A percentile compares a stretch with the other conserved stretches of the same genome.
These are phyloP conservation scores for Mythimna pallens DNA, from an alignment of 2,888 invertebrate species.

Conservation along the genomic window DNA sequence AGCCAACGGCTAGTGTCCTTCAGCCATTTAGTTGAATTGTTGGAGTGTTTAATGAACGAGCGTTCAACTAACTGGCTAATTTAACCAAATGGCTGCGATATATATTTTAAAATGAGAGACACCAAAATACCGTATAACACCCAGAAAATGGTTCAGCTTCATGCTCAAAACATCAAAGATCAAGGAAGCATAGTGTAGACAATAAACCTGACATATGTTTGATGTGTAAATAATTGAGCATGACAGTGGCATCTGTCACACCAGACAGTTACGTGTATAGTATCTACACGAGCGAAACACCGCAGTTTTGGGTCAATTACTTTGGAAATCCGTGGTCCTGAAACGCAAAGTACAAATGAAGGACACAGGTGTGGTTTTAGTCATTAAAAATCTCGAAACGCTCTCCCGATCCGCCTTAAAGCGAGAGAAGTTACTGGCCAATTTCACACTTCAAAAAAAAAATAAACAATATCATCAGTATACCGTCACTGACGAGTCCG, in stretches of 20 bases:
- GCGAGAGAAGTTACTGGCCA: not conserved
- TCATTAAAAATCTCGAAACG: too few species aligned
- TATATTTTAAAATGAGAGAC: too few species aligned
- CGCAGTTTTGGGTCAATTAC: conserved; percentile 22
- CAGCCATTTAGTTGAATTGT: too few species aligned
- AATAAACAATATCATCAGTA: not conserved
- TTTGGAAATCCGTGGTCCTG: not conserved
- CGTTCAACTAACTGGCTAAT: too few species aligned
- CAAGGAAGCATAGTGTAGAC: conserved; percentile 25
- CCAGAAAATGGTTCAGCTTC: not conserved
- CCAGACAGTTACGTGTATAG: conserved; percentile 9
- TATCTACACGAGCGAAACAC: conserved; percentile 11
- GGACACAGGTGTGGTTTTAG: too few species aligned
- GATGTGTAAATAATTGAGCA: conserved; percentile 55
- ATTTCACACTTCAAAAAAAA: too few species aligned
- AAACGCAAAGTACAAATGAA: too few species aligned
- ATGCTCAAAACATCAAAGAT: conserved; percentile 35
- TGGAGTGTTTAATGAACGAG: too few species aligned
- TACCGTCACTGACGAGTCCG: not conserved
- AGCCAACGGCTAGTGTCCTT: too few species aligned
- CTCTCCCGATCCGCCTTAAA: too few species aligned
- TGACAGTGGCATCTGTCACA: conserved; percentile 40
- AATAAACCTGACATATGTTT: conserved; percentile 28
- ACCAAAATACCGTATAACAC: not conserved
- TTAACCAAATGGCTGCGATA: too few species aligned